Base-by-base conservation (phyloP, 2,113 vertebrate genomes). In the Thermophis baileyi region DNA sequence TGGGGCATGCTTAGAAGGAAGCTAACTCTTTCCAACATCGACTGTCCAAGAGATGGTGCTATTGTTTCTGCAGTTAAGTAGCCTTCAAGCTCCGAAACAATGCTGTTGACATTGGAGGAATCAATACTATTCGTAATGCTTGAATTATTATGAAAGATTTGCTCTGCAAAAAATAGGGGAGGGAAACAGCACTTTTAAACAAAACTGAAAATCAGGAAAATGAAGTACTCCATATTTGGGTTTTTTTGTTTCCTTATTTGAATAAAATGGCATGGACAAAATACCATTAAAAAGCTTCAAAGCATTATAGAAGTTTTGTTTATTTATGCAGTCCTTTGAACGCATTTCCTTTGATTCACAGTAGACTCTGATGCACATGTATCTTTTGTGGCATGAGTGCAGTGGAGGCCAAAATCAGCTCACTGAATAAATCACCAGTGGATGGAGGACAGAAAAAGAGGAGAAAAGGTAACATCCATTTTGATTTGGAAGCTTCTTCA, bases 51-150 rank as follows among this genome's bases (percentile, higher is more conserved):
- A 89, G 81, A 92, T 95, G 54, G 97, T 95, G 91, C 96, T 94
- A 98, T 94, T 93, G 94, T 96, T 92, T 97, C 97, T 0, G 96
- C 94, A 90, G 98, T 96, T 94, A 99, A 90, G 44, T 94, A 94
- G 46, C 93, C 85, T 94, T 99, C 98, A 95, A 99, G 95, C 88
- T 96, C 74, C 20, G 93, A 97, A 91, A 99, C 97, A 0, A 99
- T 86, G 49, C 93, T 91, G 44, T 96, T 96, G 89, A 99, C 96
- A 97, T 98, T 97, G 91, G 97, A 94, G 4, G 96, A 57, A 94
- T 94, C 97, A 90, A 98, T 90, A 60, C 35, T 91, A 55, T 87
- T 94, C 46, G 91, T 88, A 89, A 95, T 89, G 85, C 88, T 94
- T 69, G 50, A 87, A 57, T 91, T 89, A 2, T 89, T 90, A 89